Evolutionary conservation across 2,888 invertebrate genomes (phyloP).

Genomic region (Teleiodes luculella): DNA sequence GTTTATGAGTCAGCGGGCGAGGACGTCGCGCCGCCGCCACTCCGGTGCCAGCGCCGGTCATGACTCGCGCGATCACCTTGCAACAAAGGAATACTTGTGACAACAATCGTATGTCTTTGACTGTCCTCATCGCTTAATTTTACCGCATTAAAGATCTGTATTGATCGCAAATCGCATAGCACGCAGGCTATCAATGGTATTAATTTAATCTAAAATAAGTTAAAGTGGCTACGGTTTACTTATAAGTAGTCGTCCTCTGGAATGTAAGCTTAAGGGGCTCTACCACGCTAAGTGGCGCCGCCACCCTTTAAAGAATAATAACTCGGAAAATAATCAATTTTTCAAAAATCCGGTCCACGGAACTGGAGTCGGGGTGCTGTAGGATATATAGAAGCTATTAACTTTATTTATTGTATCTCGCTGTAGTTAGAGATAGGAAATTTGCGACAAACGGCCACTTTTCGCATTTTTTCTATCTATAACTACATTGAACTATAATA

Average conservation of each 20-base stretch:
- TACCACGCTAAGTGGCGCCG: too few relatives aligned
- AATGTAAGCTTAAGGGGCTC: too few relatives aligned
- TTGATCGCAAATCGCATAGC: neutral
- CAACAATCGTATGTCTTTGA: slow-evolving; percentile 4
- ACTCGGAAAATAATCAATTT: too few relatives aligned
- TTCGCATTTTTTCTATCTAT: too few relatives aligned
- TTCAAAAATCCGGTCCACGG: too few relatives aligned
- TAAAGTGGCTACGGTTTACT: neutral
- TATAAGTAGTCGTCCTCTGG: neutral
- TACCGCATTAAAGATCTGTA: neutral
- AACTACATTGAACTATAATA: too few relatives aligned
- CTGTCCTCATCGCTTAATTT: slow-evolving; percentile 5
- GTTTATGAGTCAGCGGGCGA: slow-evolving; percentile 31
- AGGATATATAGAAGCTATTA: too few relatives aligned
- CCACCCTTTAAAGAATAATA: too few relatives aligned
- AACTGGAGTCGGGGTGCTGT: too few relatives aligned
- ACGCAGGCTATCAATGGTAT: neutral
- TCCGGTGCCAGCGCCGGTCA: slow-evolving; percentile 5
- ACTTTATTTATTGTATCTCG: too few relatives aligned
- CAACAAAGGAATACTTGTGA: slow-evolving; percentile 19
- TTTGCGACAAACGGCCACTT: too few relatives aligned
- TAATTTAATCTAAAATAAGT: neutral
- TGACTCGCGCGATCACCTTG: slow-evolving; percentile 22
- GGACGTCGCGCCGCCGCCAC: slow-evolving; percentile 22
- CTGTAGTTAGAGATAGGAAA: too few relatives aligned